Percentiles rank a stretch among this genome's conserved stretches.
These are phyloP conservation scores for Halesus radiatus DNA, from an alignment of 1,140 invertebrate species.

Conservation along the genomic window DNA sequence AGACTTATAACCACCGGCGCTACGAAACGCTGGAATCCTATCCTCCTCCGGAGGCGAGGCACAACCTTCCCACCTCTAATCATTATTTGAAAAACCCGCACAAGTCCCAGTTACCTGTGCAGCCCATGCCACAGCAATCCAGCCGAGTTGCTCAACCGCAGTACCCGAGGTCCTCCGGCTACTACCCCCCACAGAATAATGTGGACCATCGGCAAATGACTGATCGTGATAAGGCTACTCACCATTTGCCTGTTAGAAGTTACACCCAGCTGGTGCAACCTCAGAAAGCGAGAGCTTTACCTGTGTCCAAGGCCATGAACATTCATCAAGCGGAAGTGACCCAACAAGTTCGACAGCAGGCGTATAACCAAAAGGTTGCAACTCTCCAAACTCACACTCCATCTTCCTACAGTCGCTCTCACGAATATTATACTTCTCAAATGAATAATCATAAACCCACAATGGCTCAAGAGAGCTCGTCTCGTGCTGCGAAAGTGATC, in stretches of 20 bases:
- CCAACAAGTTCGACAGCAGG: constrained; percentile 37
- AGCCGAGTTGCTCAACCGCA: constrained; percentile 7
- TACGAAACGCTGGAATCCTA: constrained; percentile 39
- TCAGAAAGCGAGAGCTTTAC: constrained; percentile 37
- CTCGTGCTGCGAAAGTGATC: constrained; percentile 28
- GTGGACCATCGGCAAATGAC: constrained; percentile 1
- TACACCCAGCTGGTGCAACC: constrained; percentile 43
- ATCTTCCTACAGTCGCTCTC: constrained; percentile 20
- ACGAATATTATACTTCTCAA: constrained; percentile 20
- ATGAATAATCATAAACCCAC: constrained; percentile 27
- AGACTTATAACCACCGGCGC: constrained; percentile 25
- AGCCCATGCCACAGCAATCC: not conserved
- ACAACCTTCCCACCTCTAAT: constrained; percentile 29
- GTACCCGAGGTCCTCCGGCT: constrained; percentile 27
- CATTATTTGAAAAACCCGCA: constrained; percentile 33
- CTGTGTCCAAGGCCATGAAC: constrained; percentile 7
- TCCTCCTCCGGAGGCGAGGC: constrained; percentile 37
- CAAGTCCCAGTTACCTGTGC: not conserved
- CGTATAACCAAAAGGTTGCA: constrained; percentile 38
- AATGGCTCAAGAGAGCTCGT: constrained; percentile 32
- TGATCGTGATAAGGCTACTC: constrained; percentile 36
- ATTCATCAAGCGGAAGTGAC: constrained; percentile 1
- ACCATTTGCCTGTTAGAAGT: constrained; percentile 6
- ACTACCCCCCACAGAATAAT: constrained; percentile 36
- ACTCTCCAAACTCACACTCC: constrained; percentile 36